Evolutionary conservation across 2,113 vertebrate genomes (phyloP).

Genomic region (Paramormyrops kingsleyae): DNA sequence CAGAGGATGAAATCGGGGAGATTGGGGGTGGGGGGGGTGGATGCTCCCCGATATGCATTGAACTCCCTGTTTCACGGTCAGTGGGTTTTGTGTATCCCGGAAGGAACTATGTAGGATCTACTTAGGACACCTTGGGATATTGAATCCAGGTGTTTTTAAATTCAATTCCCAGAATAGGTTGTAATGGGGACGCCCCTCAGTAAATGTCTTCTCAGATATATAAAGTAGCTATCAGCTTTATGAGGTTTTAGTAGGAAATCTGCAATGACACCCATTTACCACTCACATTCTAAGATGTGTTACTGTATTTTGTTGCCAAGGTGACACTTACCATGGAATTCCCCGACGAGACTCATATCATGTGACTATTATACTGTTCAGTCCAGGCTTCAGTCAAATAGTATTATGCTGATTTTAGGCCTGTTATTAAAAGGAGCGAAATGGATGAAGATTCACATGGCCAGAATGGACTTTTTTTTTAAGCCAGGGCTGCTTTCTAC

Average conservation of each 20-base stretch:
- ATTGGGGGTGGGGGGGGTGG: not conserved
- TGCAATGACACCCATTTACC: not conserved
- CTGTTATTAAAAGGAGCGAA: not conserved
- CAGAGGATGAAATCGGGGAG: not conserved
- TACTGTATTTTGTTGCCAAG: not conserved
- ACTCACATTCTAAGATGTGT: not conserved
- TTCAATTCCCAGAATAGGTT: not conserved
- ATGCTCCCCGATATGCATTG: not conserved
- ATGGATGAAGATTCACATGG: not conserved
- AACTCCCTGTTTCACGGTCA: not conserved
- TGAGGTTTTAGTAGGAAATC: not conserved
- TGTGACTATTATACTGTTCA: constrained; percentile 9
- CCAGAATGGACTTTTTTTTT: not conserved
- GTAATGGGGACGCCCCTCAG: not conserved
- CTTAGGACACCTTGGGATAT: not conserved
- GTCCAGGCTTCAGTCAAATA: not conserved
- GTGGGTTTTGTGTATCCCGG: not conserved
- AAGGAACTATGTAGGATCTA: not conserved
- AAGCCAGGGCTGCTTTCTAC: not conserved
- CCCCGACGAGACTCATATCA: not conserved
- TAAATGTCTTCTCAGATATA: constrained; percentile 10
- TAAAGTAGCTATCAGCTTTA: constrained; percentile 12
- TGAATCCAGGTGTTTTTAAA: not conserved
- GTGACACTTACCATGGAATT: constrained; percentile 16
- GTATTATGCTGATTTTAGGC: not conserved